A percentile compares a stretch with the other conserved stretches of the same genome.
Conservation (phyloP, 1,140 invertebrate genomes). For the Plectrocnemia conspersa region DNA sequence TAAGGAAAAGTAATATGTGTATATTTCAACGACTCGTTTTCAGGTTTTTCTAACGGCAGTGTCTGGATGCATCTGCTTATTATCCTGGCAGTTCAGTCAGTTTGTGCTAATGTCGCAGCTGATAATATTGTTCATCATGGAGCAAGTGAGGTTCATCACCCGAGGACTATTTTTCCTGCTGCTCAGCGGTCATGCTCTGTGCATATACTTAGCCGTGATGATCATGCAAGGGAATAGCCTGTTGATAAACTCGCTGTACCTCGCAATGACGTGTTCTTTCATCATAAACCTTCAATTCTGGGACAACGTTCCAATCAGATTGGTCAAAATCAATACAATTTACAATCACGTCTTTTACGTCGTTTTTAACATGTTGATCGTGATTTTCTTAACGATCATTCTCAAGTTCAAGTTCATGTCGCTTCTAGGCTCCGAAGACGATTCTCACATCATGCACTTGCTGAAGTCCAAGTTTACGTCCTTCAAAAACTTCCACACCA, state of each 20-base stretch:
- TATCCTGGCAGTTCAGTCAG: slow-evolving; percentile 74
- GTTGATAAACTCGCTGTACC: slow-evolving; percentile 65
- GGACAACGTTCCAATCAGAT: neutral
- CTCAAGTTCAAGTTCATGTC: slow-evolving; percentile 41
- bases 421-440: slow-evolving; percentile 47
- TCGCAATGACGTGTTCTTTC: slow-evolving; percentile 37
- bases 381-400: slow-evolving; percentile 36
- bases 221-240: slow-evolving; percentile 54
- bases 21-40: too few relatives aligned
- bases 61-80: slow-evolving; percentile 48
- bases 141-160: slow-evolving; percentile 58
- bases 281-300: slow-evolving; percentile 11
- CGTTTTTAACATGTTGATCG: slow-evolving; percentile 31
- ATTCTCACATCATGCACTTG: slow-evolving; percentile 74
- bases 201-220: slow-evolving; percentile 49
- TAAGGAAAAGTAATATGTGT: neutral
- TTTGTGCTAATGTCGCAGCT: slow-evolving; percentile 71
- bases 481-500: slow-evolving; percentile 75
- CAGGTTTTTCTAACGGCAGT: slow-evolving; percentile 10
- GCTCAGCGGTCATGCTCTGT: slow-evolving; percentile 58
- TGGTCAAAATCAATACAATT: neutral
- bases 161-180: slow-evolving; percentile 47
- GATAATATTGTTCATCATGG: slow-evolving; percentile 58
- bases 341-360: neutral
- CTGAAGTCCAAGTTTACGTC: slow-evolving; percentile 69